Evolutionary conservation across 2,113 vertebrate genomes (phyloP).

Genomic region (Benitochromis conjunctus): DNA sequence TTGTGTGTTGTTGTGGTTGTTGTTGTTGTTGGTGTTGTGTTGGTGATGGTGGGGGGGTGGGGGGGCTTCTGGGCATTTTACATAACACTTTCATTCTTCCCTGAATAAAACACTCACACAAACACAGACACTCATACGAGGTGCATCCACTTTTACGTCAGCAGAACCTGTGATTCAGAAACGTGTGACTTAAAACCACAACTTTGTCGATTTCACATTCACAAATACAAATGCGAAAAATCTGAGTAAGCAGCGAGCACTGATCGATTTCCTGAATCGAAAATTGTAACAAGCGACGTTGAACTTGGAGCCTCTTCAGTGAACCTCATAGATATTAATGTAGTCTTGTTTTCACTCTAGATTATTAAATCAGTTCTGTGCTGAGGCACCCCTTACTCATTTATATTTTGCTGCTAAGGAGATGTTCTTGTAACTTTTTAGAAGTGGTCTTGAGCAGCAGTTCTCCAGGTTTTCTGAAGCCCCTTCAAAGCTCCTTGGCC

Average conservation of each 20-base stretch:
- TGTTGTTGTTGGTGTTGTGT: neutral
- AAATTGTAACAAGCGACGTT: neutral
- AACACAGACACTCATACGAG: neutral
- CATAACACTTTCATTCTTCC: slow-evolving; percentile 22
- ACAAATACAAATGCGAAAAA: neutral
- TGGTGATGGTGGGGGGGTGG: neutral
- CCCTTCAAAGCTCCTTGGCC: neutral
- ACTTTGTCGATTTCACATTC: neutral
- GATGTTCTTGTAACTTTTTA: neutral
- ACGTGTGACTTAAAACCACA: neutral
- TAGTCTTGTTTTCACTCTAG: neutral
- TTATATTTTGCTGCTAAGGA: neutral
- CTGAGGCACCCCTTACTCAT: neutral
- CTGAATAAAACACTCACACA: neutral
- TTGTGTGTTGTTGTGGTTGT: neutral
- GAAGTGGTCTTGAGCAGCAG: neutral
- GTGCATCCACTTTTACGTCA: neutral
- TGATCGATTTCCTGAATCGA: neutral
- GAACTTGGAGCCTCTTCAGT: neutral
- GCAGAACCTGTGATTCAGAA: slow-evolving; percentile 1
- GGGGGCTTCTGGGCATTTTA: slow-evolving; percentile 29
- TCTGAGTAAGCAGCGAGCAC: neutral
- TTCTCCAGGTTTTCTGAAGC: neutral
- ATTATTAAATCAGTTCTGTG: neutral
- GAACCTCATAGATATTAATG: neutral